Evolutionary conservation across 2,113 vertebrate genomes (phyloP), one percentile per base, ranked within the genome.

Genomic region (Plotosus lineatus): DNA sequence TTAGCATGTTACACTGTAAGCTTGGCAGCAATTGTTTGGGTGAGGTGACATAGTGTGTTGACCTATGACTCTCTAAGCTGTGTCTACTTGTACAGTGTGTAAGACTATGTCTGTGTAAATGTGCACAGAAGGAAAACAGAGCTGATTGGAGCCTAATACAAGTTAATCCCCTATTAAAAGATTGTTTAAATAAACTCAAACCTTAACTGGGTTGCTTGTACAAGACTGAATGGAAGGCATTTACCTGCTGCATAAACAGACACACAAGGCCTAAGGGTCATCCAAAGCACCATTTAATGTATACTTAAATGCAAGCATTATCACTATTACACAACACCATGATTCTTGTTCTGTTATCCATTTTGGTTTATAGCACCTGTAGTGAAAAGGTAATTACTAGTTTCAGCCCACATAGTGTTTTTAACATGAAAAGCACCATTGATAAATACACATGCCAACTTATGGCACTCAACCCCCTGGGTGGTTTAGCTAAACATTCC

Each of bases 101-200:
- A 26, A 78, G 33, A 80, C 42, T 78, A 36, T 77, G 58, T 76
- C 66, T 86, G 76, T 82, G 83, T 72, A 28, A 44, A 31, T 17
- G n/a, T 26, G 36, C 28, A 42, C 53, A 46, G 79, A 78, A 61
- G 53, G 79, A 84, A 77, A 86, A 87, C 72, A 81, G 77, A 84
- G 83, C 90, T 74, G 71, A 79, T 83, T 76, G 79, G 86, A 79
- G 74, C 44, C 85, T 87, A 86, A 91, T 91, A 88, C 88, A 85
- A 81, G 80, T 89, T 90, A 91, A 92, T 91, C 90, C 88, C 78
- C 86, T 90, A 89, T 92, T 86, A 90, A 90, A 90, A 83, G 76
- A 86, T 88, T 91, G 90, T 92, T 94, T 91, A 93, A 92, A 91
- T 90, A 91, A 88, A 78, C 88, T 85, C 88, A 88, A 90, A 91